Percentiles rank a stretch among this genome's conserved stretches.
phyloP scores from a whole-genome alignment of 1,140 invertebrate species.

The Aethina tumida region DNA sequence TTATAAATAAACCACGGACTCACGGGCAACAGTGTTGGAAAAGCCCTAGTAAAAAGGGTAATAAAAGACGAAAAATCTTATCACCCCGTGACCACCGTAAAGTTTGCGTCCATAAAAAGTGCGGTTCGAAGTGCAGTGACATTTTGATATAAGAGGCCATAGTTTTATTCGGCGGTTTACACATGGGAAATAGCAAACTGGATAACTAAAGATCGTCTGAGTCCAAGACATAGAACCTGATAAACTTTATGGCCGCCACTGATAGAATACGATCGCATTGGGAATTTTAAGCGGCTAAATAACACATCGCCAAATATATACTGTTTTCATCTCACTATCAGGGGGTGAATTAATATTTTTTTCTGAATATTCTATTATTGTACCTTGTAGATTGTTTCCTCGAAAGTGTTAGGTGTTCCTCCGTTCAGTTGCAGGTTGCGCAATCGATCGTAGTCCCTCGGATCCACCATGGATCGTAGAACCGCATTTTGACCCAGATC shows the following conservation, averaged over 20 bases:
- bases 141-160: no score
- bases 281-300: slow-evolving; percentile 25
- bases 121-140: no score
- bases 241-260: slow-evolving; percentile 23
- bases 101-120: no score
- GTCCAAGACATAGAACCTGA: slow-evolving; percentile 12
- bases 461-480: slow-evolving; percentile 61
- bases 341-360: no score
- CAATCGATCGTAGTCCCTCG: slow-evolving; percentile 63
- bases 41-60: no score
- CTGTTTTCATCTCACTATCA: no score
- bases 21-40: no score
- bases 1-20: no score
- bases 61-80: no score
- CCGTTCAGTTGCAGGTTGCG: slow-evolving; percentile 70
- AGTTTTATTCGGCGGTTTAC: no score
- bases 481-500: slow-evolving; percentile 50
- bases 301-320: slow-evolving; percentile 7
- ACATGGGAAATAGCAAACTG: slow-evolving; percentile 15
- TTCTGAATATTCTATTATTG: no score
- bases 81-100: no score
- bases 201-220: slow-evolving; percentile 20
- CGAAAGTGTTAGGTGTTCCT: slow-evolving; percentile 65
- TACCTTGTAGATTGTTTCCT: slow-evolving; percentile 79
- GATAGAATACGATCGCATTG: slow-evolving; percentile 21